These are phyloP conservation scores for Sycophila texana DNA, from an alignment of 2,888 invertebrate species.

Conservation along the genomic window DNA sequence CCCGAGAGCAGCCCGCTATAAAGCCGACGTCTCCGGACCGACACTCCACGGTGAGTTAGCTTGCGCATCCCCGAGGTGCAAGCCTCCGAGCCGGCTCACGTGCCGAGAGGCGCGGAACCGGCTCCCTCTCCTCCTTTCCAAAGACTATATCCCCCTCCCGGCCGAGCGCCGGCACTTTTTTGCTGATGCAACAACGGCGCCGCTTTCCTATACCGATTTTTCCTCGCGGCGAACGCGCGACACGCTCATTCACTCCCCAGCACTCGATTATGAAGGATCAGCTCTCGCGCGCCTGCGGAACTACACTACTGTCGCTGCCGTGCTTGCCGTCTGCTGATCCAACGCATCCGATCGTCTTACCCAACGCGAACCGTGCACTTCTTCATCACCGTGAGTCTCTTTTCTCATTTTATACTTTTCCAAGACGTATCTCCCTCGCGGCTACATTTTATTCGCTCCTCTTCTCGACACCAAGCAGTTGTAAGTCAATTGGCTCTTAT, in stretches of 20 bases:
- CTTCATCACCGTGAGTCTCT: too few species aligned
- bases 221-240: background rate
- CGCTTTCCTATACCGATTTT: background rate
- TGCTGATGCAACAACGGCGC: background rate
- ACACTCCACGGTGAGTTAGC: background rate
- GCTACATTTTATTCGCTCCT: too few species aligned
- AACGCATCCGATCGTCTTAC: background rate
- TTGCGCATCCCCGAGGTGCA: background rate
- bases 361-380: background rate
- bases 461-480: too few species aligned
- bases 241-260: conserved; percentile 6
- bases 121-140: too few species aligned
- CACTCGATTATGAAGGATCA: background rate
- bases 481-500: too few species aligned
- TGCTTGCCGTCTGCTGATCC: too few species aligned
- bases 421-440: too few species aligned
- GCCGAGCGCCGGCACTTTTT: background rate
- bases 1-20: background rate
- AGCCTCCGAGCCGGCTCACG: background rate
- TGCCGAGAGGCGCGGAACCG: background rate
- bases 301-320: background rate
- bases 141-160: background rate
- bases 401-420: too few species aligned
- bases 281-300: background rate
- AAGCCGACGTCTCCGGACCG: background rate